Base-by-base conservation (phyloP, 2,113 vertebrate genomes). In the Pelobates fuscus region DNA sequence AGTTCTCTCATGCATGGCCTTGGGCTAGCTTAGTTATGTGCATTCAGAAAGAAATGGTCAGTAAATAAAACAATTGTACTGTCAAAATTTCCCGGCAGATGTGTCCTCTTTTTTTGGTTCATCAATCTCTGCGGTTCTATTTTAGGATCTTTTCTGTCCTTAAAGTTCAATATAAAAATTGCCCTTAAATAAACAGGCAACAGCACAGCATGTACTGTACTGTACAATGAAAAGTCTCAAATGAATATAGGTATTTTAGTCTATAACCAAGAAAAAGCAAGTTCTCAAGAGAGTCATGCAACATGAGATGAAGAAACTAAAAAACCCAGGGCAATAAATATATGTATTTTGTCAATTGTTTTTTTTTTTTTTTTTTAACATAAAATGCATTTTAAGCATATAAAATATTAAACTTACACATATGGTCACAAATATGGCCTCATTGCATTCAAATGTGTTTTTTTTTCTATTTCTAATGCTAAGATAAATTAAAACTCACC, bases 21-120 rank as follows among this genome's bases (percentile, higher is more conserved):
- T 77, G 73, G 73, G 65, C 64, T 61, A 77, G 57, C 41, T 75
- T 67, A 68, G 73, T 68, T 77, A 49, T 68, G 73, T 68, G 55
- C 72, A 77, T 57, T 77, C 73, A 68, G 73, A 77, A 61, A 55
- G 73, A 75, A 77, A 77, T 77, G 73, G 73, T 77, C 73, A 77
- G 73, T 77, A 77, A 77, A 68, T 77, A 77, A 77, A 77, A 27
- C 65, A 77, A 68, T 52, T 68, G 73, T 77, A 77, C 73, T 77
- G 73, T 77, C 73, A 77, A 77, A 77, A 77, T 77, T 68, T 67
- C 65, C 73, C 73, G 68, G 57, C 73, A 77, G 73, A 77, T 77
- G 73, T 77, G 73, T 77, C 73, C 73, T 75, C 72, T 77, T 77
- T 77, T 77, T 77, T 37, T 77, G 73, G 73, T 77, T 77, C 73